A percentile compares a stretch with the other conserved stretches of the same genome.
phyloP scores from a whole-genome alignment of 2,797 vertebrate species.

The Pseudochromis fuscus region DNA sequence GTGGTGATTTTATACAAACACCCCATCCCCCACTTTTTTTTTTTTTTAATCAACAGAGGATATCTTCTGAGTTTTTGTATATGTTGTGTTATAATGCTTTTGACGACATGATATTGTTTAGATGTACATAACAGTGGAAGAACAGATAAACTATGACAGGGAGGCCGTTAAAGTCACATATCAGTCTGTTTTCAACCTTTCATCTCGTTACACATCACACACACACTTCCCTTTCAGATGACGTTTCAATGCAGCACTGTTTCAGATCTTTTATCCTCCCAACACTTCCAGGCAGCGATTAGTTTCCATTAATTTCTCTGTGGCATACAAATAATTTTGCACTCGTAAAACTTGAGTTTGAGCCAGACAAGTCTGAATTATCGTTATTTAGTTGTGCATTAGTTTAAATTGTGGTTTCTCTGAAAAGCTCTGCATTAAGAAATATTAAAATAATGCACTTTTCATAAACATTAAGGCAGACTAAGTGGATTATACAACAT shows the following conservation, averaged over 20 bases:
- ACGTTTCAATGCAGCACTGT: not conserved
- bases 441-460: slow-evolving; percentile 25
- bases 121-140: too few species aligned
- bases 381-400: slow-evolving; percentile 15
- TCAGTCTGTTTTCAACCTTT: not conserved
- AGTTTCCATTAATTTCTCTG: slow-evolving; percentile 27
- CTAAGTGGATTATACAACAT: slow-evolving; percentile 5
- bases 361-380: slow-evolving; percentile 18
- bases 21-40: slow-evolving; percentile 3
- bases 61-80: slow-evolving; percentile 16
- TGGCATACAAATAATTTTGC: not conserved
- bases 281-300: too few species aligned
- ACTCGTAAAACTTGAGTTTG: slow-evolving; percentile 25
- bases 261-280: not conserved
- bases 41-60: slow-evolving; percentile 16
- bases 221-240: not conserved
- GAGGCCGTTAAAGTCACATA: not conserved
- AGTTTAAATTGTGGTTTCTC: slow-evolving; percentile 29
- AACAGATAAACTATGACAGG: not conserved
- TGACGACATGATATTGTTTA: slow-evolving; percentile 20
- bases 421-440: slow-evolving; percentile 19
- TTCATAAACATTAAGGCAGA: not conserved
- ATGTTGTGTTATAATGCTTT: slow-evolving; percentile 7
- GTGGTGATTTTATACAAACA: slow-evolving; percentile 24
- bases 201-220: not conserved